Base-by-base conservation (phyloP, 2,888 invertebrate species). In the Melanotus villosus region DNA sequence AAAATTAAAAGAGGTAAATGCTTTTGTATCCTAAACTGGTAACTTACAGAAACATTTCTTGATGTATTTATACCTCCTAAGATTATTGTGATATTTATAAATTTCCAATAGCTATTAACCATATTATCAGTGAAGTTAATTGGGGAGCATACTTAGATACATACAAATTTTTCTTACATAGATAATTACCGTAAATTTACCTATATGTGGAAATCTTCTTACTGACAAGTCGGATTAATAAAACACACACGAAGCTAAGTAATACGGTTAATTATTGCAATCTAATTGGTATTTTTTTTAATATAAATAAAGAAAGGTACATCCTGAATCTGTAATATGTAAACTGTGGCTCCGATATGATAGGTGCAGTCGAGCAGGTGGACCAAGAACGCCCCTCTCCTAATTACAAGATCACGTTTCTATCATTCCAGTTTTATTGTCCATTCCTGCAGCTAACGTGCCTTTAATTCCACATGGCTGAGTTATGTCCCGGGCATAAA, bases 341-440 rank as follows among this genome's bases (percentile, higher is more conserved):
- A 71, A 72, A 68, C 67, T 66, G 63, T 67, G 58, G 67, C 23
- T 63, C 68, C 63, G 56, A 73, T 70, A 73, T 75, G 77, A 77
- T 77, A 73, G 75, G 73, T 74, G 77, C 73, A 76, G 74, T 74
- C 67, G 68, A 74, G 74, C 77, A 79, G 78, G 78, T 80, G 78
- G 76, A 78, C 76, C 77, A 66, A 74, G 71, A 74, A 78, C 80
- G 80, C 80, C 81, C 77, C 75, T 75, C 77, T 76, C 78, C 80
- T 81, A 81, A 82, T 81, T 81, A 80, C 79, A 75, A 76, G 80
- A 78, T 82, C 82, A 82, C 82, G 82, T 82, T 81, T 82, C 81
- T 82, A 79, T 80, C 80, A 82, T 82, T 82, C 81, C 78, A 75
- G 77, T 79, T 80, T 80, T 80, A 81, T 81, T 81, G 80, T 80